Conservation (phyloP, 1,140 invertebrate species). For the Neotoxoptera formosana region DNA sequence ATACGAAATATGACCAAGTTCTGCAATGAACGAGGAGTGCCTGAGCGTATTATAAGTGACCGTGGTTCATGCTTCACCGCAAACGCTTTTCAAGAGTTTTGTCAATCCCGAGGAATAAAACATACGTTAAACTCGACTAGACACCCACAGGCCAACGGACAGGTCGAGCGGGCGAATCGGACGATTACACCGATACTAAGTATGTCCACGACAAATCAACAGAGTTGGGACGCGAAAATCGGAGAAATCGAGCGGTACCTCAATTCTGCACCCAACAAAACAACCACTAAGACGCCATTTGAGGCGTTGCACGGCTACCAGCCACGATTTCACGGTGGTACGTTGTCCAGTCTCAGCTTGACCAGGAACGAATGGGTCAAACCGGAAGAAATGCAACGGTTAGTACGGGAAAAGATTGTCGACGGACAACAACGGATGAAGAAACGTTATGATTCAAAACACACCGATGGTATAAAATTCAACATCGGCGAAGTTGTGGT, state of each 20-base stretch:
- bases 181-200: neutral
- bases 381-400: neutral
- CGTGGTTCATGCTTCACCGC: conserved; percentile 12
- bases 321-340: neutral
- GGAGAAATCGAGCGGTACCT: neutral
- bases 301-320: conserved; percentile 18
- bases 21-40: neutral
- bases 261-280: neutral
- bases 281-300: neutral
- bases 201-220: neutral
- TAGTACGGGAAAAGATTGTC: neutral
- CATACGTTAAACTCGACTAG: neutral
- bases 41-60: neutral
- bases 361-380: neutral
- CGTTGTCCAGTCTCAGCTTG: neutral
- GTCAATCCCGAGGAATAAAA: neutral
- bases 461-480: neutral
- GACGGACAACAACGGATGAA: neutral
- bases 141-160: neutral
- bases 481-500: neutral
- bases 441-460: neutral
- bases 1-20: neutral
- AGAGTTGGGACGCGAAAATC: conserved; percentile 16
- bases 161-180: neutral
- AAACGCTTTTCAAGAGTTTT: neutral